phyloP scores from a whole-genome alignment of 2,113 vertebrate genomes.

The Vidua chalybeata region DNA sequence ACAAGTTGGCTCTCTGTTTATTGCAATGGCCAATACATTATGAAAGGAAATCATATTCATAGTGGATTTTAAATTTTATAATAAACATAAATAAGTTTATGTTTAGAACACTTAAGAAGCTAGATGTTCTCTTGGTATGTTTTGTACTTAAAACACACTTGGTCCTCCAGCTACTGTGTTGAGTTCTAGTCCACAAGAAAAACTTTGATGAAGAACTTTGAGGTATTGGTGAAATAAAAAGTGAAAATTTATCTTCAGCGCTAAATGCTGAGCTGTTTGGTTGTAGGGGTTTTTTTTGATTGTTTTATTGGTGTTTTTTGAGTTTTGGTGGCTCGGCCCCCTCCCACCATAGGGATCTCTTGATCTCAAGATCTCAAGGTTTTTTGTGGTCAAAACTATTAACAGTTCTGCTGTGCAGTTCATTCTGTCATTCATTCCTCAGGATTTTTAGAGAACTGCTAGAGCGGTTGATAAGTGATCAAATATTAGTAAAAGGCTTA shows the following conservation, averaged over 20 bases:
- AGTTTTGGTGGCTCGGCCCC: neutral
- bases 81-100: neutral
- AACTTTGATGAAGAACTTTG: neutral
- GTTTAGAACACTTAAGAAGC: neutral
- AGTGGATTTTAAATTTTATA: neutral
- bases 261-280: neutral
- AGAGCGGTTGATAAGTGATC: neutral
- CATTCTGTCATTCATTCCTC: neutral
- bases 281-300: accelerated
- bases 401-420: neutral
- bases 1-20: neutral
- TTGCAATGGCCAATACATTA: neutral
- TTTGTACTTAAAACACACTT: neutral
- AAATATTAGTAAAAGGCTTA: neutral
- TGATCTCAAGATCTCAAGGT: neutral
- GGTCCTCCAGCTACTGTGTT: neutral
- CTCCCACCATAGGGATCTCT: neutral
- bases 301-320: neutral
- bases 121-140: neutral
- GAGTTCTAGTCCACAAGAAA: neutral
- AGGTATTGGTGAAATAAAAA: neutral
- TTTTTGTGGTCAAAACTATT: neutral
- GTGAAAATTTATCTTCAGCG: neutral
- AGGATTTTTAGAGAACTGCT: neutral
- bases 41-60: neutral